A percentile compares a stretch with the other conserved stretches of the same genome.
These are phyloP conservation scores for Indicator indicator DNA, from an alignment of 2,113 vertebrate genomes.

Conservation along the genomic window DNA sequence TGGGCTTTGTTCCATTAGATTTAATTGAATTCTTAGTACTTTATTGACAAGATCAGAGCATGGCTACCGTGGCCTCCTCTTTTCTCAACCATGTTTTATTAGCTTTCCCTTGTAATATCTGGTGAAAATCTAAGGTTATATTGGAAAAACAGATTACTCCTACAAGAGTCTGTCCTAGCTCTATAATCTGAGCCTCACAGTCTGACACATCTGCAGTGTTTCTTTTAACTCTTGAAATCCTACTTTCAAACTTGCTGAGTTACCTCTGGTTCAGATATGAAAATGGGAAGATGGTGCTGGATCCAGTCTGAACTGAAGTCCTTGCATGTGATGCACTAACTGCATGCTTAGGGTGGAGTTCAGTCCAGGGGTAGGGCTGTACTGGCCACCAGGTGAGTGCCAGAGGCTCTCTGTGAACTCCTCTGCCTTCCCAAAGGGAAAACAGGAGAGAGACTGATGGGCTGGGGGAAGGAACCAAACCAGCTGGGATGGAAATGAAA, in stretches of 20 bases:
- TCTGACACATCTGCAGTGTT: background rate
- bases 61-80: background rate
- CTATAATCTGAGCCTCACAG: background rate
- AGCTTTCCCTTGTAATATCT: background rate
- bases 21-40: slow-evolving; percentile 32
- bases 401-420: too few species aligned
- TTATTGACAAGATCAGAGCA: slow-evolving; percentile 2
- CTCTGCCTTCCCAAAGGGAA: too few species aligned
- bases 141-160: slow-evolving; percentile 21
- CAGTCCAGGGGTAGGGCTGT: too few species aligned
- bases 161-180: background rate
- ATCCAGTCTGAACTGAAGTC: background rate
- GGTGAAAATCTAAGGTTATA: background rate
- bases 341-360: background rate
- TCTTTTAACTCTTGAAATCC: background rate
- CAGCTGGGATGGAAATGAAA: too few species aligned
- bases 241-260: background rate
- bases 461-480: too few species aligned
- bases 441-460: too few species aligned
- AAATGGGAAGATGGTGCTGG: background rate
- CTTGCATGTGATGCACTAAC: background rate
- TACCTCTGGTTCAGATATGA: background rate
- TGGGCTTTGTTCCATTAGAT: slow-evolving; percentile 37
- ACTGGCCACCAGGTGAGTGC: too few species aligned
- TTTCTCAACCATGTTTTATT: background rate